Conservation (phyloP, 92 coral and sea anemone genomes). For the Phymanthus crucifer region DNA sequence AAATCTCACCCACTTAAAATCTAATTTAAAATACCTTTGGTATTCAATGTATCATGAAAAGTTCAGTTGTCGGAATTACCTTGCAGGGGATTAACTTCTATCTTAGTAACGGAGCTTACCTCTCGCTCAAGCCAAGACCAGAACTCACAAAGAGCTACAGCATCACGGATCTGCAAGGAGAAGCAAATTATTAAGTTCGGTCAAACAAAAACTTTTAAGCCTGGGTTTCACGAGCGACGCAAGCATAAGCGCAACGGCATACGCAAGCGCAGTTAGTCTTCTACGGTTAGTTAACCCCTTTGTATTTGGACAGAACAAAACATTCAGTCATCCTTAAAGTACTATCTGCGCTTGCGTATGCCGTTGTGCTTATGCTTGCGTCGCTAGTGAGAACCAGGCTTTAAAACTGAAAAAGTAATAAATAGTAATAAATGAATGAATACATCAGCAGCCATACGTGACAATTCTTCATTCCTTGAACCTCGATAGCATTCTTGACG, state of each 20-base stretch:
- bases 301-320: too few relatives aligned
- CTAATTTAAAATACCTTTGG: neutral
- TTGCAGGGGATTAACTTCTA: neutral
- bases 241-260: too few relatives aligned
- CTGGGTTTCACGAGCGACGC: too few relatives aligned
- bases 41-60: neutral
- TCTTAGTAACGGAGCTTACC: constrained; percentile 8
- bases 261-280: too few relatives aligned
- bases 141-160: constrained; percentile 27
- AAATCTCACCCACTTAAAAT: neutral
- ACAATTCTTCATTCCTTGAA: constrained; percentile 80
- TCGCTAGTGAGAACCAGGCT: too few relatives aligned
- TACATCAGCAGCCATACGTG: constrained; percentile 47
- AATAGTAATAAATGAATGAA: too few relatives aligned
- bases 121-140: constrained; percentile 31
- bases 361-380: too few relatives aligned
- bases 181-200: neutral
- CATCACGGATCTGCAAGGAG: constrained; percentile 24
- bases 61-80: neutral
- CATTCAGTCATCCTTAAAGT: too few relatives aligned
- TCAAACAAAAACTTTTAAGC: neutral
- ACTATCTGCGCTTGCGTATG: too few relatives aligned
- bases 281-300: too few relatives aligned
- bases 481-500: constrained; percentile 67
- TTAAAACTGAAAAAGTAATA: too few relatives aligned